These are phyloP conservation scores for Actinernus sp. DNA, from an alignment of 92 coral and sea anemone species.

Conservation along the genomic window DNA sequence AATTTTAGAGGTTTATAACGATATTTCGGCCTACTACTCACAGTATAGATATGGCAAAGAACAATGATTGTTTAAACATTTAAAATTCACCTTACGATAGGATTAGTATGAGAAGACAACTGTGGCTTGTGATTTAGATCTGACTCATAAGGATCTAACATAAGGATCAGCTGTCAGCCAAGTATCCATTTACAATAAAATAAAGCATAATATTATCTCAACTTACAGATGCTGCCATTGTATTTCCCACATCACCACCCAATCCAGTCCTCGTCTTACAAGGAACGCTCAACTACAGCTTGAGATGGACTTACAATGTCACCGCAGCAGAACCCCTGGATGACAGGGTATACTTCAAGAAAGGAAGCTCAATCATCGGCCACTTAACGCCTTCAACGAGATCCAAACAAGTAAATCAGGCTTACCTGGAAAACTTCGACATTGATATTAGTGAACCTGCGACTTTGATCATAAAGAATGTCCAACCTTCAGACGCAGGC, in stretches of 20 bases:
- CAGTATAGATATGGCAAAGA: no score
- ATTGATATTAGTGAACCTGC: neutral
- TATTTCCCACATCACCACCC: neutral
- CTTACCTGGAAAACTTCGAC: neutral
- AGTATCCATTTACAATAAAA: no score
- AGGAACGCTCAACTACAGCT: neutral
- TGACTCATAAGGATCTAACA: no score
- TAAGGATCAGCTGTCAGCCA: no score
- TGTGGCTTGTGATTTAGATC: no score
- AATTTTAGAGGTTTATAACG: no score
- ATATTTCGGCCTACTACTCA: no score
- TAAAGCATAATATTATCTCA: no score
- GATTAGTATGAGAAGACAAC: no score
- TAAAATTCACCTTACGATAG: no score
- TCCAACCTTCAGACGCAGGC: neutral
- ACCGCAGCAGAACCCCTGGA: neutral
- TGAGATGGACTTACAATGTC: neutral
- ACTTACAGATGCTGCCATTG: neutral
- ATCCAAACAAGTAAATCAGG: neutral
- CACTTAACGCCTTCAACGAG: neutral
- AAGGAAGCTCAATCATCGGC: neutral
- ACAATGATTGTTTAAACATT: no score
- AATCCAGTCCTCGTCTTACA: neutral
- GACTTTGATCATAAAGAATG: neutral
- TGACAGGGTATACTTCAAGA: neutral